Base-by-base conservation (phyloP, 2,797 vertebrate genomes). In the Galago senegalensis region DNA sequence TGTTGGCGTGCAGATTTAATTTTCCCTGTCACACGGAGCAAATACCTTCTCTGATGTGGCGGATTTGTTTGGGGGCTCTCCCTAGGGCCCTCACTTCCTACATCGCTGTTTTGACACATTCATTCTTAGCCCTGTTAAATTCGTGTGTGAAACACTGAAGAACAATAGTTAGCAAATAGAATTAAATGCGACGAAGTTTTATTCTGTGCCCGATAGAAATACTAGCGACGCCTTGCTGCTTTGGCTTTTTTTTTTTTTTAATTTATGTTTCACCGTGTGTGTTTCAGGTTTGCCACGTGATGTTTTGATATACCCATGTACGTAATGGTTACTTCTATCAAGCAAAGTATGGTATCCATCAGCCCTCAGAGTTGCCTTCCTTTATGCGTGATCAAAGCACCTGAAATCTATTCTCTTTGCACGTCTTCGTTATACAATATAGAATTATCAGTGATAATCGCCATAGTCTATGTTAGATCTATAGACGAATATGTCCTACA, bases 1-100 rank as follows among this genome's bases (percentile, higher is more conserved):
- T 69, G 65, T 93, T 75, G 94, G 84, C 94, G 67, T 34, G 92
- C 86, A 67, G 94, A 92, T 96, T 97, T 96, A 82, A 94, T 97
- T 95, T 87, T 75, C 93, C 61, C 94, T 21, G 49, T 93, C 95
- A 86, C 87, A 37, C 3, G 79, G 90, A 90, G 76, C 77, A 79
- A 85, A 79, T n/a, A 43, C 94, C 85, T 83, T 85, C 87, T 97
- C 88, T 17, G 0, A 83, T 69, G 21, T 29, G 77, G 77, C 0
- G 29, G 20, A 61, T 96, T 96, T 92, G 43, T 93, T 97, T 79
- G 49, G 95, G 89, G 94, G 93, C 34, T 86, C 61, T 93, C 82
- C 69, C 87, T 67, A 31, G 60, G 29, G 5, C 29, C 70, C 77
- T 87, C 14, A 73, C 40, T 88, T 79, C 79, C 87, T 29, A 43